A percentile compares a stretch with the other conserved stretches of the same genome.
phyloP scores from a whole-genome alignment of 1,140 invertebrate genomes.

The Drosophila subpulchrella region DNA sequence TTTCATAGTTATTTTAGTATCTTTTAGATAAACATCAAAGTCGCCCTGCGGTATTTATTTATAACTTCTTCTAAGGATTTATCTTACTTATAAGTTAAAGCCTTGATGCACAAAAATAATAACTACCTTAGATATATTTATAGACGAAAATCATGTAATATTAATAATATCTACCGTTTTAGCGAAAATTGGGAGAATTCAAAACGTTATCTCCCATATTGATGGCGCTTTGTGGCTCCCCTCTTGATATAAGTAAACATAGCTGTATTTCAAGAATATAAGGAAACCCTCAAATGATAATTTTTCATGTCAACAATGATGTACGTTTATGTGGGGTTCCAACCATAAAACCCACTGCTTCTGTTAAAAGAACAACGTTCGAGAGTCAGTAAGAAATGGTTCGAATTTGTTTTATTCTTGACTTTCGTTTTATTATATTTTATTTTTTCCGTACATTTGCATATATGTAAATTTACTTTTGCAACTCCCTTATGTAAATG shows the following conservation, averaged over 20 bases:
- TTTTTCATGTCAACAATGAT: conserved; percentile 27
- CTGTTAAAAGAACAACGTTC: conserved; percentile 8
- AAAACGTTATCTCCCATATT: conserved; percentile 13
- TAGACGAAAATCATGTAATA: neutral
- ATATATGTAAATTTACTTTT: conserved; percentile 37
- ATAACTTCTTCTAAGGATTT: too few species aligned
- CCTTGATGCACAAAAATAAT: too few species aligned
- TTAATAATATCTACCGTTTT: conserved; percentile 10
- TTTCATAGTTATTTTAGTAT: neutral
- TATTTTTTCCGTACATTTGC: neutral
- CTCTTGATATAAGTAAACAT: neutral
- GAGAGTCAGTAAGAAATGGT: conserved; percentile 16
- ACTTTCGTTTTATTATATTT: conserved; percentile 12
- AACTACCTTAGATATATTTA: too few species aligned
- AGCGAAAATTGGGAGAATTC: neutral
- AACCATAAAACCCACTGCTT: conserved; percentile 15
- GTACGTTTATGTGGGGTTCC: conserved; percentile 14
- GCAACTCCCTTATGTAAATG: conserved; percentile 37
- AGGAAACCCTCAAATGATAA: conserved; percentile 23
- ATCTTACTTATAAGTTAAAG: too few species aligned
- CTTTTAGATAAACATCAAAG: neutral
- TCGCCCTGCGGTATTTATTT: neutral
- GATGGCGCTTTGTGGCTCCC: neutral
- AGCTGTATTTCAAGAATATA: conserved; percentile 1
- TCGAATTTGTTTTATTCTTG: conserved; percentile 18